Percentiles rank a stretch among this genome's conserved stretches.
These are phyloP conservation scores for Rhaphigaster nebulosa DNA, from an alignment of 2,888 invertebrate species.

Conservation along the genomic window DNA sequence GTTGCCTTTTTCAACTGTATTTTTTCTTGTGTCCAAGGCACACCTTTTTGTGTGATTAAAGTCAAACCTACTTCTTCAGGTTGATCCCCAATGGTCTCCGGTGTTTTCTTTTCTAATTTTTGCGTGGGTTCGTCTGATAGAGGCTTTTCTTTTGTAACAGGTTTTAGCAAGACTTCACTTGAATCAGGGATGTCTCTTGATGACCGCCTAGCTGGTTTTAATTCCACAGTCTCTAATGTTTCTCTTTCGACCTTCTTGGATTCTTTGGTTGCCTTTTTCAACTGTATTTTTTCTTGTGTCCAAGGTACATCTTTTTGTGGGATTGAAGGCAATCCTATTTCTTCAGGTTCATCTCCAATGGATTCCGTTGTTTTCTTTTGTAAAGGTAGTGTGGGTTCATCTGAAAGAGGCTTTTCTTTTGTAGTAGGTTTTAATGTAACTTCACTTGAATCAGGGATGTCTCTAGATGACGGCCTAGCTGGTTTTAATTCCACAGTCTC, in stretches of 20 bases:
- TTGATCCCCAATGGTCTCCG: not conserved
- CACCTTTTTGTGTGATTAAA: not conserved
- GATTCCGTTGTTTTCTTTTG: not conserved
- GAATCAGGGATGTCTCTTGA: constrained; percentile 4
- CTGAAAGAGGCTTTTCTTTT: not conserved
- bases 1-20: constrained; percentile 66
- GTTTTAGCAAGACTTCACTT: not conserved
- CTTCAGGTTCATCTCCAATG: not conserved
- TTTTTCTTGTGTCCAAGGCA: constrained; percentile 62
- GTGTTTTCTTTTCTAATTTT: constrained; percentile 23
- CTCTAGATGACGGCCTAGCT: constrained; percentile 43
- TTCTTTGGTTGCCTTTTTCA: constrained; percentile 67
- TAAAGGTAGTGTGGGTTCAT: not conserved
- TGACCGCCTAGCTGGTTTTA: constrained; percentile 59
- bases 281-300: constrained; percentile 68
- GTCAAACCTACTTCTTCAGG: not conserved
- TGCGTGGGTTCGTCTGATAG: not conserved
- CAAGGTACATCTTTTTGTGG: constrained; percentile 67
- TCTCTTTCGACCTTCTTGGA: constrained; percentile 58
- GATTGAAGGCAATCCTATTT: not conserved
- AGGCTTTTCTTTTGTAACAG: constrained; percentile 55
- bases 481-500: constrained; percentile 56
- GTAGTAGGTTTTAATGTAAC: constrained; percentile 58
- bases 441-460: constrained; percentile 57
- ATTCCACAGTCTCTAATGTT: constrained; percentile 65